Percentiles rank a stretch among this genome's conserved stretches.
phyloP scores from a whole-genome alignment of 2,797 vertebrate genomes.

The Cephalopachus bancanus region DNA sequence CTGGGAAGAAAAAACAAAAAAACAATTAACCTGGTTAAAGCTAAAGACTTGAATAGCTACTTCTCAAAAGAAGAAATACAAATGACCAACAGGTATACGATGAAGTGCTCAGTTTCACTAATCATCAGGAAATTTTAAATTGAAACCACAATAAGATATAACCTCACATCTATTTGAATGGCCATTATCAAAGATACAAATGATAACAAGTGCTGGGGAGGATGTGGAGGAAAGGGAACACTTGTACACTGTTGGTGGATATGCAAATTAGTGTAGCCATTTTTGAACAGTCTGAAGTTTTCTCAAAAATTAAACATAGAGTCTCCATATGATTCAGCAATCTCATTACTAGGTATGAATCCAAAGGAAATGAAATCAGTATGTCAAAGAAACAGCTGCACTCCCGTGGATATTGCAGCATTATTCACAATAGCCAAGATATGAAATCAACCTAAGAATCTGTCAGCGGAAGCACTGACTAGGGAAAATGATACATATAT shows the following conservation, averaged over 20 bases:
- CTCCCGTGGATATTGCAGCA: neutral
- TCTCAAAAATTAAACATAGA: neutral
- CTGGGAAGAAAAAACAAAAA: too few species aligned
- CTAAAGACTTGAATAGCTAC: neutral
- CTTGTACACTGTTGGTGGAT: neutral
- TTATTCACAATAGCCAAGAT: neutral
- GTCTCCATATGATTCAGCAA: neutral
- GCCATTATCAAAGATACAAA: neutral
- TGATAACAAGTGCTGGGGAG: neutral
- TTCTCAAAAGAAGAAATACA: neutral
- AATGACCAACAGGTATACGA: neutral
- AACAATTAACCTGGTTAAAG: neutral
- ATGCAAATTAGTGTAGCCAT: neutral
- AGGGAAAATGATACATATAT: neutral
- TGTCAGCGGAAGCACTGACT: neutral
- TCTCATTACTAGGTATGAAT: neutral
- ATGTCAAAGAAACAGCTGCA: neutral
- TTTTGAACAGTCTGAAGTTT: neutral
- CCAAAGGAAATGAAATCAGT: neutral
- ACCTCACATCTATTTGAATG: neutral
- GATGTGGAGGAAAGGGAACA: neutral
- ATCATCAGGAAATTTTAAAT: neutral
- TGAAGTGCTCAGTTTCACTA: neutral
- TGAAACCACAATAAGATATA: neutral
- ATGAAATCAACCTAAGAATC: neutral